Percentiles rank a stretch among this genome's conserved stretches.
These are phyloP conservation scores for Lycocerus yunnanus DNA, from an alignment of 2,888 invertebrate genomes.

Conservation along the genomic window DNA sequence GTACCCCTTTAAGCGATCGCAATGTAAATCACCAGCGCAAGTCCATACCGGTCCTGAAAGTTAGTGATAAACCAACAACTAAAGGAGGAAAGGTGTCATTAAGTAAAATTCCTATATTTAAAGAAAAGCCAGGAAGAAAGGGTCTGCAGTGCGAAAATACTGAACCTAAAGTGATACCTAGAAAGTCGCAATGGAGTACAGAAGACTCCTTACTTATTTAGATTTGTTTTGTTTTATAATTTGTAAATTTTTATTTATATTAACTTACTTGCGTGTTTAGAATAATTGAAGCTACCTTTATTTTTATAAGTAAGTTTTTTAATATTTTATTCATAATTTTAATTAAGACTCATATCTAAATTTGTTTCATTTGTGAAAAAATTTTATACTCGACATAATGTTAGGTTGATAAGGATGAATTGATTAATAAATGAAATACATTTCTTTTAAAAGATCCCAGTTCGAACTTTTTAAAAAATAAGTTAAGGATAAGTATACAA, in stretches of 20 bases:
- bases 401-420: background rate
- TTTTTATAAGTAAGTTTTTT: background rate
- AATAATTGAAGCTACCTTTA: background rate
- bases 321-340: background rate
- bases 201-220: constrained; percentile 52
- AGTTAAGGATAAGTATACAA: too few species aligned
- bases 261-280: background rate
- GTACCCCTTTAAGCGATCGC: constrained; percentile 46
- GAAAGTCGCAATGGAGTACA: constrained; percentile 49
- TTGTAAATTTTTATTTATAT: background rate
- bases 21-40: constrained; percentile 42
- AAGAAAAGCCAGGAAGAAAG: constrained; percentile 40
- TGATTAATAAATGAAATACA: background rate
- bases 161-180: constrained; percentile 45
- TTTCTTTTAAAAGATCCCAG: background rate
- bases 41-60: constrained; percentile 43
- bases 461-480: background rate
- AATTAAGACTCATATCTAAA: background rate
- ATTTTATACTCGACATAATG: background rate
- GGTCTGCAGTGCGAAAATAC: constrained; percentile 52
- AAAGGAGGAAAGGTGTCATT: constrained; percentile 38
- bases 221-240: constrained; percentile 6
- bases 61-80: constrained; percentile 47
- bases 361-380: background rate
- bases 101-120: constrained; percentile 52